Percentiles rank a stretch among this genome's conserved stretches.
These are phyloP conservation scores for Tadarida brasiliensis DNA, from an alignment of 2,797 vertebrate species.

Conservation along the genomic window DNA sequence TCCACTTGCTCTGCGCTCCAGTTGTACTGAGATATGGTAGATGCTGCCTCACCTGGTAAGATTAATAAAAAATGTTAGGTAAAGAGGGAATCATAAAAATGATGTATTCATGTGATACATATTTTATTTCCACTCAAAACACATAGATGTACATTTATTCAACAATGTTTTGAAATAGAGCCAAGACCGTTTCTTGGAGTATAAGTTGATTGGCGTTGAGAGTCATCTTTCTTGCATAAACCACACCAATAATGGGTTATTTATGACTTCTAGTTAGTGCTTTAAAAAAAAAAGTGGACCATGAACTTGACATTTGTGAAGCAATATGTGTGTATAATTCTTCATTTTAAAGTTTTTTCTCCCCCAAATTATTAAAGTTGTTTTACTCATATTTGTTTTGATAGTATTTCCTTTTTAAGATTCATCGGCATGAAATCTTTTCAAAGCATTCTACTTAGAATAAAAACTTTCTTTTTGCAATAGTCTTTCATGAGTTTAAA, in stretches of 20 bases:
- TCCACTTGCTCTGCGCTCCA: neutral
- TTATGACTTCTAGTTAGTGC: slow-evolving; percentile 62
- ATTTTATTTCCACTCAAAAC: slow-evolving; percentile 56
- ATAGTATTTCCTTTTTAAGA: slow-evolving; percentile 54
- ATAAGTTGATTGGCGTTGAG: slow-evolving; percentile 36
- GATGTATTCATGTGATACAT: neutral
- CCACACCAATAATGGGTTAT: slow-evolving; percentile 45
- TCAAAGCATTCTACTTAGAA: neutral
- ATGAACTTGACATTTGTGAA: neutral
- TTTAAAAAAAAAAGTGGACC: neutral
- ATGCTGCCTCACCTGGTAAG: neutral
- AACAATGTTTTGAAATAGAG: slow-evolving; percentile 36
- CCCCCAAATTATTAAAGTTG: neutral
- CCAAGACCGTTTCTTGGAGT: slow-evolving; percentile 52
- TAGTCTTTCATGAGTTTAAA: slow-evolving; percentile 23
- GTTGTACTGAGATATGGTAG: neutral
- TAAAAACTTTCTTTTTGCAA: slow-evolving; percentile 10
- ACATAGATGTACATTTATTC: slow-evolving; percentile 36
- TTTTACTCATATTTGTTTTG: slow-evolving; percentile 22
- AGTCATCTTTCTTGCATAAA: slow-evolving; percentile 47
- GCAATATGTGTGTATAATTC: neutral
- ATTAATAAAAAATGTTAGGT: neutral
- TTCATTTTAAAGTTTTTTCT: neutral
- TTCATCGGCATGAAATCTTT: neutral
- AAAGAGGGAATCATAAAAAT: slow-evolving; percentile 36